A percentile compares a stretch with the other conserved stretches of the same genome.
These are phyloP conservation scores for Acrossocheilus wenchowensis DNA, from an alignment of 2,797 vertebrate species.

Conservation along the genomic window DNA sequence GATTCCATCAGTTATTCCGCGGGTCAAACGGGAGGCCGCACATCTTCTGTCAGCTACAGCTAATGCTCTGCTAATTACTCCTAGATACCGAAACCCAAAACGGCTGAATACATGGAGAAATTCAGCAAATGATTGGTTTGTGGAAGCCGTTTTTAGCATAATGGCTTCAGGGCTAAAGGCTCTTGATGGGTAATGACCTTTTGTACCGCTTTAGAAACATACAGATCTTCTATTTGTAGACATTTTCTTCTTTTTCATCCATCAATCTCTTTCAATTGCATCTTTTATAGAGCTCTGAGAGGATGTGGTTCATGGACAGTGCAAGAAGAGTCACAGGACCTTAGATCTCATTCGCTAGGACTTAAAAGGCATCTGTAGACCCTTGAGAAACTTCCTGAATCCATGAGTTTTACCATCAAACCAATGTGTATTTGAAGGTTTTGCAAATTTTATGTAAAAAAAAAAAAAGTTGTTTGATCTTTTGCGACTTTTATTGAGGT, in stretches of 20 bases:
- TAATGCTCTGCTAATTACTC: constrained; percentile 23
- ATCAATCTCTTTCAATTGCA: neutral
- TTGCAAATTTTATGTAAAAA: neutral
- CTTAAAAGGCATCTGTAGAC: neutral
- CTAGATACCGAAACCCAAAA: neutral
- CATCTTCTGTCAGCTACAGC: constrained; percentile 18
- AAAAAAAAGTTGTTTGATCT: neutral
- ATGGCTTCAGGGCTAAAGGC: neutral
- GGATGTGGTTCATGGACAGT: neutral
- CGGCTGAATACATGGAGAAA: neutral
- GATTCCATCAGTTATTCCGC: constrained; percentile 30
- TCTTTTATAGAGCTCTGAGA: neutral
- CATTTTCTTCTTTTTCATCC: neutral
- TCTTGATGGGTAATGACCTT: neutral
- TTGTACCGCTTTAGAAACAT: neutral
- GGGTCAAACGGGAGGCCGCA: constrained; percentile 13
- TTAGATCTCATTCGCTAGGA: neutral
- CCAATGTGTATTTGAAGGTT: neutral
- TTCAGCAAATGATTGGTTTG: neutral
- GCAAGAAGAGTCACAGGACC: neutral
- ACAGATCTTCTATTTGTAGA: constrained; percentile 1
- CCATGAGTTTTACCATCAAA: too few relatives aligned
- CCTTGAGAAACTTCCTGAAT: neutral
- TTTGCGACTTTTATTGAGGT: neutral
- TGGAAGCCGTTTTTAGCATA: neutral